These are phyloP conservation scores for Thysanoteuthis rhombus DNA, from an alignment of 2,888 invertebrate genomes.

Conservation along the genomic window DNA sequence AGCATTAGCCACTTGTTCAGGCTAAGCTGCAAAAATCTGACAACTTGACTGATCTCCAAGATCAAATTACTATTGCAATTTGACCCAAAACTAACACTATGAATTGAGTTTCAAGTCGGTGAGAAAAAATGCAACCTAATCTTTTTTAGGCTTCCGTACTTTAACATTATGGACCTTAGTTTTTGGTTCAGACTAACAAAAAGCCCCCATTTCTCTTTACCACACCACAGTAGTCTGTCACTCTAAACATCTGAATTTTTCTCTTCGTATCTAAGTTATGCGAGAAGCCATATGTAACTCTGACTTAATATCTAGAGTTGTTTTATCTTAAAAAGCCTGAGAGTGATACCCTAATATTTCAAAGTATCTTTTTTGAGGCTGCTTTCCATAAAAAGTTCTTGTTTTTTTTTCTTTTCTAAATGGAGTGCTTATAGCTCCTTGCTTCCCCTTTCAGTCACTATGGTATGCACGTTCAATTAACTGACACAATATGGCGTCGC, in stretches of 20 bases:
- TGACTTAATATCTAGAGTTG: neutral
- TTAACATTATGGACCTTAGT: too few relatives aligned
- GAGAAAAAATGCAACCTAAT: too few relatives aligned
- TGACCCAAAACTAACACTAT: too few relatives aligned
- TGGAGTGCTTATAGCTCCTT: neutral
- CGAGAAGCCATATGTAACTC: neutral
- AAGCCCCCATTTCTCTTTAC: neutral
- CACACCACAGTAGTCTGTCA: neutral
- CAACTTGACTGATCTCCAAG: too few relatives aligned
- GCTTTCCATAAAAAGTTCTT: neutral
- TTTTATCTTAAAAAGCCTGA: neutral
- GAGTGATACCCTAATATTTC: neutral
- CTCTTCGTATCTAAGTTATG: neutral
- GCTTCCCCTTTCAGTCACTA: neutral
- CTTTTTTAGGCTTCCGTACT: too few relatives aligned
- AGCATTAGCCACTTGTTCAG: too few relatives aligned
- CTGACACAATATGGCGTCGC: neutral
- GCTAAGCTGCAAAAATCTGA: too few relatives aligned
- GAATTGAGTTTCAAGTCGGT: too few relatives aligned
- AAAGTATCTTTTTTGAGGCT: neutral
- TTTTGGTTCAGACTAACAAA: too few relatives aligned
- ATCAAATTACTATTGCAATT: too few relatives aligned
- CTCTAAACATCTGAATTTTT: neutral
- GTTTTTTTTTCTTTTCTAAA: neutral
- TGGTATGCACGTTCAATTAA: neutral